Percentiles rank a stretch among this genome's conserved stretches.
phyloP scores from a whole-genome alignment of 92 coral and sea anemone genomes.

The Nematostella vectensis region DNA sequence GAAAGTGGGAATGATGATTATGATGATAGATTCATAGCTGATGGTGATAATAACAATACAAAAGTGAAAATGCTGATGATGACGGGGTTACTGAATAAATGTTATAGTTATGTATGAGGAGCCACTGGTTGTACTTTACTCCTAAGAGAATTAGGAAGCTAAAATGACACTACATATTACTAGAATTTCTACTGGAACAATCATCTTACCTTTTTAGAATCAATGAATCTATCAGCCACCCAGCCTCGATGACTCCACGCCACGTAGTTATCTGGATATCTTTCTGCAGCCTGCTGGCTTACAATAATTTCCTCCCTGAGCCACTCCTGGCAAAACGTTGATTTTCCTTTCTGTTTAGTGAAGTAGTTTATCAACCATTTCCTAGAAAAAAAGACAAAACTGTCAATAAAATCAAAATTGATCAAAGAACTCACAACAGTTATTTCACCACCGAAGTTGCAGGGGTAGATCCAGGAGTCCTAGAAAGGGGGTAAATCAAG shows the following conservation, averaged over 20 bases:
- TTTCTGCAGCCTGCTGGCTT: slow-evolving; percentile 58
- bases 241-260: slow-evolving; percentile 94
- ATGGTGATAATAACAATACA: no score
- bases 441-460: no score
- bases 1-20: no score
- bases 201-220: slow-evolving; percentile 30
- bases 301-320: slow-evolving; percentile 54
- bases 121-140: no score
- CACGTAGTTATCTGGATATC: slow-evolving; percentile 75
- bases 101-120: no score
- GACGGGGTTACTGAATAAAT: no score
- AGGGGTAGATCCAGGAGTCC: background rate
- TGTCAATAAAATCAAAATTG: background rate
- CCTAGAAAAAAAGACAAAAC: slow-evolving; percentile 22
- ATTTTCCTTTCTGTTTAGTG: slow-evolving; percentile 34
- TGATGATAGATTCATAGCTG: no score
- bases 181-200: no score
- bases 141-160: no score
- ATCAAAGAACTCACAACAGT: no score
- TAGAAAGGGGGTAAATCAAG: background rate
- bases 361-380: slow-evolving; percentile 67
- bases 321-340: slow-evolving; percentile 30
- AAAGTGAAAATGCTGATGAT: no score
- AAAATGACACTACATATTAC: no score
- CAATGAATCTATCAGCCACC: slow-evolving; percentile 58